Percentiles rank a stretch among this genome's conserved stretches.
Evolutionary conservation across 1,140 invertebrate species (phyloP).

Genomic region (Ceratina calcarata): DNA sequence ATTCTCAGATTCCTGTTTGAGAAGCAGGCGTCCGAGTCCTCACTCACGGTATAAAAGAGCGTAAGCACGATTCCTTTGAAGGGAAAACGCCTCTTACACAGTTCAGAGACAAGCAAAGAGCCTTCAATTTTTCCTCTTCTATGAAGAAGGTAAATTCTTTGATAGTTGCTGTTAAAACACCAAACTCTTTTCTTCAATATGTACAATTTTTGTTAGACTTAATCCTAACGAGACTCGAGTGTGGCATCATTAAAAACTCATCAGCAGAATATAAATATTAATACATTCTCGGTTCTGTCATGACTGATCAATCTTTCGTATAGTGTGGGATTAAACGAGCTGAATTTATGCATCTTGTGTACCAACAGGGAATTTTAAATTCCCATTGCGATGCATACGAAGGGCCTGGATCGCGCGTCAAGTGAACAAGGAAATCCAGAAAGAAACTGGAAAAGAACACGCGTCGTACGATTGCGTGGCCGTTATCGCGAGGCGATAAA

Average conservation of each 20-base stretch:
- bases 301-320: constrained; percentile 11
- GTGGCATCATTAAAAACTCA: constrained; percentile 24
- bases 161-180: background rate
- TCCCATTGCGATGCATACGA: background rate
- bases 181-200: background rate
- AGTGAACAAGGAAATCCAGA: constrained; percentile 5
- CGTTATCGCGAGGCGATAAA: background rate
- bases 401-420: constrained; percentile 1
- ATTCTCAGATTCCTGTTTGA: constrained; percentile 30
- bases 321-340: background rate
- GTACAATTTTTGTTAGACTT: background rate
- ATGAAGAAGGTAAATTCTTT: no score
- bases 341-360: background rate
- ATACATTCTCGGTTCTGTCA: background rate
- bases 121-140: background rate
- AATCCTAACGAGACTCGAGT: background rate
- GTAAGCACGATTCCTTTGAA: constrained; percentile 6
- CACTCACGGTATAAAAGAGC: no score
- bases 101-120: background rate
- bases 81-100: background rate
- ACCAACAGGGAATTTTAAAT: background rate
- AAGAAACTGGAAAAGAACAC: constrained; percentile 29
- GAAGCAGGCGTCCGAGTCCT: constrained; percentile 16
- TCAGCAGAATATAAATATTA: constrained; percentile 25
- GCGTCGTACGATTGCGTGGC: constrained; percentile 20